Percentiles rank a stretch among this genome's conserved stretches.
phyloP scores from a whole-genome alignment of 2,888 invertebrate genomes.

The Drosophila longiperda region DNA sequence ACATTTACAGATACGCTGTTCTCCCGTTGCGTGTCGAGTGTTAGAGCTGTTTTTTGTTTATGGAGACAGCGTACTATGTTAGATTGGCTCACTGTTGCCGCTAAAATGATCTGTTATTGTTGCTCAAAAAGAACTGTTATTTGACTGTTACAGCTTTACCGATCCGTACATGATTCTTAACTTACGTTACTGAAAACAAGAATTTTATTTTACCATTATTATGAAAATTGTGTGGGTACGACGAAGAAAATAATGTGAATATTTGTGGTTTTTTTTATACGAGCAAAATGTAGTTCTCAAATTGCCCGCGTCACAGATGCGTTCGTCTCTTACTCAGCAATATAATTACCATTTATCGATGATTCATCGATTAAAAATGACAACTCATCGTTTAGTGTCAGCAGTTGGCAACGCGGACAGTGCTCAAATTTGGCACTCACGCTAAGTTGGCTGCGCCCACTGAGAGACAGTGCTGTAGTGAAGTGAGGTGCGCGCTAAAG shows the following conservation, averaged over 20 bases:
- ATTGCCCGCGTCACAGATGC: background rate
- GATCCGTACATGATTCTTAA: constrained; percentile 12
- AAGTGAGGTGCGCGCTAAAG: constrained; percentile 16
- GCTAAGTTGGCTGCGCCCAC: constrained; percentile 20
- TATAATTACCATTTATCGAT: background rate
- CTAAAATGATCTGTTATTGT: constrained; percentile 38
- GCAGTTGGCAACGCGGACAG: constrained; percentile 45
- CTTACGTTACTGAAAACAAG: background rate
- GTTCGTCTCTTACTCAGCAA: background rate
- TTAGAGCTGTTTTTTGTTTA: constrained; percentile 1
- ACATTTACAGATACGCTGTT: constrained; percentile 3
- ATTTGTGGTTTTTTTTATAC: background rate
- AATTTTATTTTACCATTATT: background rate
- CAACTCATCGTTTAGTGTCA: background rate
- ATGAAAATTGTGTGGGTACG: background rate
- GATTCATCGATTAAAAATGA: background rate
- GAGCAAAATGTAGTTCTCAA: background rate
- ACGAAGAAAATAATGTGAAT: background rate
- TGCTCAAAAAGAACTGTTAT: constrained; percentile 20
- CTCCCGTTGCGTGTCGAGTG: constrained; percentile 17
- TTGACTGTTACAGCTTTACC: background rate
- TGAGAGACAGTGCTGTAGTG: background rate
- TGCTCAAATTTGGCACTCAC: constrained; percentile 4
- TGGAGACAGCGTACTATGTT: constrained; percentile 2
- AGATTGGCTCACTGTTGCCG: constrained; percentile 12